phyloP scores from a whole-genome alignment of 2,113 vertebrate species.

The Steatornis caripensis region DNA sequence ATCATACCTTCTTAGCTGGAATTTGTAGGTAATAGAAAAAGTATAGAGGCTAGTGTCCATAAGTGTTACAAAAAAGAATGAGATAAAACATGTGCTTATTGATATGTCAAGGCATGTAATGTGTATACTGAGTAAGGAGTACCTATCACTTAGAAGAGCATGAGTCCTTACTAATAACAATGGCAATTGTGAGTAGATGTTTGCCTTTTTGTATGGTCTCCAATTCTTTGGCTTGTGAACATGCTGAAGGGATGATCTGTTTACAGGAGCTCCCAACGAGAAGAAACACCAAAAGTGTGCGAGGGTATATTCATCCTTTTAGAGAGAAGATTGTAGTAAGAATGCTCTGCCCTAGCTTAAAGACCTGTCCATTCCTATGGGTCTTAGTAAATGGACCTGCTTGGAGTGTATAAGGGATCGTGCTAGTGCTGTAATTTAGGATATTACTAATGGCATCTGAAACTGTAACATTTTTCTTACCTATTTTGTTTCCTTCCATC shows the following conservation, averaged over 20 bases:
- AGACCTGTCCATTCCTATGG: background rate
- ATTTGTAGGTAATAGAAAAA: background rate
- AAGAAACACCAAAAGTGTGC: background rate
- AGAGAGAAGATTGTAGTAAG: background rate
- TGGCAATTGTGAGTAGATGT: too few species aligned
- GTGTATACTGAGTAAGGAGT: too few species aligned
- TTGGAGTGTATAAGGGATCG: background rate
- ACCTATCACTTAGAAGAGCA: background rate
- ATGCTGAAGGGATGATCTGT: background rate
- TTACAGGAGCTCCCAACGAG: background rate
- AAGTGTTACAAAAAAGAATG: background rate
- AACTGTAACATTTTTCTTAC: background rate
- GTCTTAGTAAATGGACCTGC: background rate
- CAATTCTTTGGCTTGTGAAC: background rate
- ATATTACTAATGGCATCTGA: background rate
- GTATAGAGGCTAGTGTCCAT: background rate
- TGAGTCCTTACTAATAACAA: background rate
- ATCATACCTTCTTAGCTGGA: background rate
- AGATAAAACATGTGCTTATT: background rate
- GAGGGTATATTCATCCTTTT: background rate
- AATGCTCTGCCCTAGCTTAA: background rate
- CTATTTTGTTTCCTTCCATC: background rate
- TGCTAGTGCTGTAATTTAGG: background rate
- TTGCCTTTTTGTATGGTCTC: background rate
- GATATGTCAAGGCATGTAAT: background rate